These are phyloP conservation scores for Callorhinus ursinus DNA, from an alignment of 2,113 vertebrate species.

Conservation along the genomic window DNA sequence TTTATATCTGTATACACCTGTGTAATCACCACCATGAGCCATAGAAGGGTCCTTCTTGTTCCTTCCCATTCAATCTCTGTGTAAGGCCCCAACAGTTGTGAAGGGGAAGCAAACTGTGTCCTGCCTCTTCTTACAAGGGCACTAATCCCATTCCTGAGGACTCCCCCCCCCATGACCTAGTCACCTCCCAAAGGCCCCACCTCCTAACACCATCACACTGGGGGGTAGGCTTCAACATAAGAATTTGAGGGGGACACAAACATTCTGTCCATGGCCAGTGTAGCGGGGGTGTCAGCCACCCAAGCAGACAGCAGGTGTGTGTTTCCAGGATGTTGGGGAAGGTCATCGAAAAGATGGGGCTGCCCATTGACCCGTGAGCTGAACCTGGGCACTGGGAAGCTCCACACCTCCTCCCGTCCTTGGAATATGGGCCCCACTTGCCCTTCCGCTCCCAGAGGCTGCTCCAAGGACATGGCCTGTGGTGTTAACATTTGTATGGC, in stretches of 20 bases:
- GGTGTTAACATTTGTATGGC: background rate
- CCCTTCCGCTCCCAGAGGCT: background rate
- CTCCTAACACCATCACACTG: background rate
- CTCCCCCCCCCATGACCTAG: background rate
- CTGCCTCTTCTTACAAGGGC: background rate
- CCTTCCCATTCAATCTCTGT: background rate
- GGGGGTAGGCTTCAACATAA: background rate
- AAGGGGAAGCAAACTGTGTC: background rate
- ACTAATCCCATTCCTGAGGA: background rate
- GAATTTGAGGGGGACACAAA: background rate
- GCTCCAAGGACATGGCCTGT: background rate
- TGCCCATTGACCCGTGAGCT: background rate
- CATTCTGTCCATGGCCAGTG: background rate
- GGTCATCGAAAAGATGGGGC: background rate
- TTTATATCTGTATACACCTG: no score
- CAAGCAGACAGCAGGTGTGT: background rate
- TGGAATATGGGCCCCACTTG: background rate
- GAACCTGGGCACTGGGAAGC: background rate
- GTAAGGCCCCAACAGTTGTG: background rate
- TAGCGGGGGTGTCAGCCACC: background rate
- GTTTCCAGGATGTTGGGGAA: background rate
- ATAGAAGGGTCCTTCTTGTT: background rate
- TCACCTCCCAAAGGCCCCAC: background rate
- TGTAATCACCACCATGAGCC: background rate
- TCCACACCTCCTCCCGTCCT: background rate